Conservation (phyloP, 2,797 vertebrate genomes). For the Strix occidentalis region DNA sequence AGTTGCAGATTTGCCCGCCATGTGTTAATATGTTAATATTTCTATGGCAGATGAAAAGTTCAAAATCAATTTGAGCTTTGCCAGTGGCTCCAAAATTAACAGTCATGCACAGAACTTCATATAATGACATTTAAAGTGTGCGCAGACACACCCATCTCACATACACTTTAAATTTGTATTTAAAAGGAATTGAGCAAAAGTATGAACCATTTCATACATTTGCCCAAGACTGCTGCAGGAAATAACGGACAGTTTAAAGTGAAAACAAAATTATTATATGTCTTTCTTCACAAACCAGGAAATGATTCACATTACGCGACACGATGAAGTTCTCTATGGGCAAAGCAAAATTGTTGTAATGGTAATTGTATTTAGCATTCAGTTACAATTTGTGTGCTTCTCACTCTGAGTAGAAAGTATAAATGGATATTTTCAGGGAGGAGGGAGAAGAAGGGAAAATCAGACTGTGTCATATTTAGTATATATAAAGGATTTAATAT, state of each 20-base stretch:
- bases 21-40: not conserved
- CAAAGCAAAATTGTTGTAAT: not conserved
- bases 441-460: not conserved
- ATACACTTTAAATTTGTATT: not conserved
- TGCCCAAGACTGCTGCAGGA: not conserved
- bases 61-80: constrained; percentile 18
- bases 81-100: constrained; percentile 7
- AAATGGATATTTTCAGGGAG: not conserved
- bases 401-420: not conserved
- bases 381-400: not conserved
- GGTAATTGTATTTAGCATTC: not conserved
- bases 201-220: not conserved
- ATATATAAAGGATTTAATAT: not conserved
- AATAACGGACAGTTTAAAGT: not conserved
- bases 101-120: not conserved
- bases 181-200: constrained; percentile 9
- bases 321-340: not conserved
- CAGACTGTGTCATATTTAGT: not conserved
- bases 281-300: not conserved
- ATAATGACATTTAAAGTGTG: not conserved
- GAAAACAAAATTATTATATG: not conserved
- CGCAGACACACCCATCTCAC: not conserved
- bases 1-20: not conserved
- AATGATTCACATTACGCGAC: not conserved
- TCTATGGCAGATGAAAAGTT: not conserved